phyloP scores from a whole-genome alignment of 2,113 vertebrate genomes.

The Nipponia nippon region DNA sequence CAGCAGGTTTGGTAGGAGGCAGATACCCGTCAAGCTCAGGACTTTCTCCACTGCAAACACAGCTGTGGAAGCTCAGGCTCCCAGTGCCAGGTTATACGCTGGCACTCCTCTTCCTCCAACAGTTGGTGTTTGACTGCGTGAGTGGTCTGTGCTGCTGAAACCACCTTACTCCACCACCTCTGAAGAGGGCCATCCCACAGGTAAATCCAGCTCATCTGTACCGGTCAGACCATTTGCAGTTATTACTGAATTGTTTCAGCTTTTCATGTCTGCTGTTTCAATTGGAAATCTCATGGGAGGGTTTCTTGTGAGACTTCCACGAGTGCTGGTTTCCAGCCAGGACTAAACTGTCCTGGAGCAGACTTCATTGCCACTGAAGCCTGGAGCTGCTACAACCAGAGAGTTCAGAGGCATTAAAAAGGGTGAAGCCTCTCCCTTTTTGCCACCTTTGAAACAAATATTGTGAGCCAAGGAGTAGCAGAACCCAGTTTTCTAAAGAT shows the following conservation, averaged over 20 bases:
- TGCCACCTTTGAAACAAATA: neutral
- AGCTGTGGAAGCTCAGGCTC: neutral
- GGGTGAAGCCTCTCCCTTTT: neutral
- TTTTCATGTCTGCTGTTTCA: neutral
- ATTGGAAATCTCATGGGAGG: neutral
- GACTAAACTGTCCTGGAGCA: neutral
- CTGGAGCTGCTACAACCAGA: neutral
- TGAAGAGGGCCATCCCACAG: neutral
- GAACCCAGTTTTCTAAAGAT: neutral
- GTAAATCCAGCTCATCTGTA: neutral
- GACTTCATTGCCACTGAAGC: neutral
- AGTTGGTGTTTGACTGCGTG: neutral
- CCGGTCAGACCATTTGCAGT: neutral
- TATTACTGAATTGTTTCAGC: neutral
- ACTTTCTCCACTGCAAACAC: neutral
- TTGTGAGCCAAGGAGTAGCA: neutral
- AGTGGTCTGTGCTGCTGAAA: neutral
- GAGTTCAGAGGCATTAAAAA: neutral
- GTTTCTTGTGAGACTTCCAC: neutral
- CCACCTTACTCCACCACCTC: neutral
- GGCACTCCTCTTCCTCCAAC: neutral
- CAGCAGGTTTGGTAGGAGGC: neutral
- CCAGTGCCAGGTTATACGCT: neutral
- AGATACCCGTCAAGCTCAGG: rapidly evolving
- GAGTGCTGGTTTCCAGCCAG: neutral